phyloP scores from a whole-genome alignment of 2,797 vertebrate species.

The Cynodonichthys magdalenae region DNA sequence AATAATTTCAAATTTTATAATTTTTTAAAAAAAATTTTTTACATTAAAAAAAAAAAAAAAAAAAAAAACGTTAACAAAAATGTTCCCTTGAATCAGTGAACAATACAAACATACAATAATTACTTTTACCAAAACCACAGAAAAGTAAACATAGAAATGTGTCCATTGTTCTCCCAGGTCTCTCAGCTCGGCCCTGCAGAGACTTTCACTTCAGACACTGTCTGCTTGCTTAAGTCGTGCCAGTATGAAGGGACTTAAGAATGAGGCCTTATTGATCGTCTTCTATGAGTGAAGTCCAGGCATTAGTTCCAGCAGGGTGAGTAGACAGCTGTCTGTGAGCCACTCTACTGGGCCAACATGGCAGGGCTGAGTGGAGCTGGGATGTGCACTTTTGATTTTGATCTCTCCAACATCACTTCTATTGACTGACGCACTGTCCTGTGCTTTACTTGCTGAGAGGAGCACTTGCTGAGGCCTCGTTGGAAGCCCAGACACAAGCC shows the following conservation, averaged over 20 bases:
- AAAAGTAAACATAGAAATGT: conserved; percentile 43
- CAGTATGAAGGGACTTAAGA: conserved; percentile 75
- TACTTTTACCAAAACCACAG: conserved; percentile 42
- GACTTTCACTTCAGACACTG: conserved; percentile 63
- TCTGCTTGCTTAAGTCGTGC: conserved; percentile 71
- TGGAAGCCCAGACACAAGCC: conserved; percentile 62
- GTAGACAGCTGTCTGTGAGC: conserved; percentile 75
- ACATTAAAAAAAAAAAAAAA: conserved; percentile 37
- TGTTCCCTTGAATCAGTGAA: conserved; percentile 47
- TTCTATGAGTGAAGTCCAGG: conserved; percentile 79
- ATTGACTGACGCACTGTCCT: conserved; percentile 74
- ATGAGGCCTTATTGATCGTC: conserved; percentile 79
- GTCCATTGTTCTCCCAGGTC: conserved; percentile 27
- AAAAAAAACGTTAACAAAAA: conserved; percentile 49
- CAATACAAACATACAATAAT: conserved; percentile 46
- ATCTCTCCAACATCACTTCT: conserved; percentile 78
- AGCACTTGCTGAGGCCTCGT: conserved; percentile 62
- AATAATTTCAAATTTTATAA: conserved; percentile 59
- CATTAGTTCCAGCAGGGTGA: conserved; percentile 83
- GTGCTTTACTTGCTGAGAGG: conserved; percentile 68
- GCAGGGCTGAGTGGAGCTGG: conserved; percentile 76
- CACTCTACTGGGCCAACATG: conserved; percentile 74
- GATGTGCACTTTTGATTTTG: conserved; percentile 82
- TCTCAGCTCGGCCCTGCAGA: conserved; percentile 32
- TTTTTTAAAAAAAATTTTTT: conserved; percentile 55